A percentile compares a stretch with the other conserved stretches of the same genome.
These are phyloP conservation scores for Oncorhynchus kisutch DNA, from an alignment of 2,113 vertebrate species.

Conservation along the genomic window DNA sequence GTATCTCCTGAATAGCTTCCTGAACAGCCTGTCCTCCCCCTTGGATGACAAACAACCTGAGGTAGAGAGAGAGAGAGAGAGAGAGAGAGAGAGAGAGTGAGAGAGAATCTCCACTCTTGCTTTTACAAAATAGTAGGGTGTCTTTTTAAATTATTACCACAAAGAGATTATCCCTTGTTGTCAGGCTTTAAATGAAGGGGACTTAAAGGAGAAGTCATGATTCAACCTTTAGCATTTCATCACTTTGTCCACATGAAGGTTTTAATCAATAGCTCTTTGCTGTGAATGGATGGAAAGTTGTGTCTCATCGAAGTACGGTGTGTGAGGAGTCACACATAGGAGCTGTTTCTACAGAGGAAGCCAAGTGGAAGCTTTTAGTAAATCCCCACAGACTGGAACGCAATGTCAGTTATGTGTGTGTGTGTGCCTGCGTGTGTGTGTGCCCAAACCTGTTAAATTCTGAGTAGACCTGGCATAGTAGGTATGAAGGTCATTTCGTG, in stretches of 20 bases:
- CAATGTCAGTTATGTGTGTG: not conserved
- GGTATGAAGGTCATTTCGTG: conserved; percentile 45
- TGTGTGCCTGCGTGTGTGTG: not conserved
- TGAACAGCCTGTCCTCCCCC: conserved; percentile 85
- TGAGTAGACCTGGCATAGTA: conserved; percentile 12
- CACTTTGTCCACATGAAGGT: not conserved
- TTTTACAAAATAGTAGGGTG: too few relatives aligned
- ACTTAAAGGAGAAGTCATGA: not conserved
- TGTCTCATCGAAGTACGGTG: not conserved
- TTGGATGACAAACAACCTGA: conserved; percentile 73
- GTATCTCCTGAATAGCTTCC: conserved; percentile 83
- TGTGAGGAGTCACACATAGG: not conserved
- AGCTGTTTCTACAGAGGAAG: not conserved
- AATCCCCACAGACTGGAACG: conserved; percentile 14
- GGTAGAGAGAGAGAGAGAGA: not conserved
- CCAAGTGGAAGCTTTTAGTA: conserved; percentile 15
- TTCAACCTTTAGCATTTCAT: not conserved
- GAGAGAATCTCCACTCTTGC: not conserved
- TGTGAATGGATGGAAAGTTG: not conserved
- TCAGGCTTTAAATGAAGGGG: not conserved
- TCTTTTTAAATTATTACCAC: too few relatives aligned
- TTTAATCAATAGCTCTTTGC: conserved; percentile 17
- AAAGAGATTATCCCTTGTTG: too few relatives aligned
- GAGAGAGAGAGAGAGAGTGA: not conserved
- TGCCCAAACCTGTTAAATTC: not conserved